Percentiles rank a stretch among this genome's conserved stretches.
phyloP scores from a whole-genome alignment of 2,888 invertebrate species.

The Masnerella sp. region DNA sequence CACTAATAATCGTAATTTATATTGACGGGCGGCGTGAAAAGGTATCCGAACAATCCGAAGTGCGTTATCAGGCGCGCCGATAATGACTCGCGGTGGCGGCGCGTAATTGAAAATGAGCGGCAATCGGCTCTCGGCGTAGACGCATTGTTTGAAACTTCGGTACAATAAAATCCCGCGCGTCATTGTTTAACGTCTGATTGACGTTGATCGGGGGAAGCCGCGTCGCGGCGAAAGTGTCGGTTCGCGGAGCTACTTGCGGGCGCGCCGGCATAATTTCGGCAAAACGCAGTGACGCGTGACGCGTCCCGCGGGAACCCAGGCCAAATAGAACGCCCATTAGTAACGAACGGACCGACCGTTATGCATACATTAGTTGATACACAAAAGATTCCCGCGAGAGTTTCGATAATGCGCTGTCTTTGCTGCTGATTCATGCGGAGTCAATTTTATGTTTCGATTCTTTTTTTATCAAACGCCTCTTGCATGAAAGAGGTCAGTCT shows the following conservation, averaged over 20 bases:
- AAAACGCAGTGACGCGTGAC: conserved; percentile 69
- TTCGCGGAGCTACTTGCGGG: conserved; percentile 45
- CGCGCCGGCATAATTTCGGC: conserved; percentile 46
- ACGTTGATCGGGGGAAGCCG: conserved; percentile 73
- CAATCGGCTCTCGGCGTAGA: conserved; percentile 25
- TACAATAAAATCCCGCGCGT: conserved; percentile 64
- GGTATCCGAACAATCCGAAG: conserved; percentile 45
- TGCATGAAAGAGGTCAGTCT: too few species aligned
- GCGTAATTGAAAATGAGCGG: conserved; percentile 53
- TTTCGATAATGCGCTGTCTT: conserved; percentile 50
- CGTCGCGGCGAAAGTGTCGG: conserved; percentile 58
- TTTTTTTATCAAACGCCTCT: too few species aligned
- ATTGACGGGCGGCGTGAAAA: conserved; percentile 46
- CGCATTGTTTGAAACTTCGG: conserved; percentile 48
- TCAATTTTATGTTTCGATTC: conserved; percentile 52
- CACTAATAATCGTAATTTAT: conserved; percentile 47
- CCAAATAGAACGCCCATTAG: conserved; percentile 75
- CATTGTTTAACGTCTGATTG: conserved; percentile 77
- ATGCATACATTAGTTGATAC: conserved; percentile 55
- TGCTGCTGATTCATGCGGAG: conserved; percentile 52
- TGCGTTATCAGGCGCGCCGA: conserved; percentile 39
- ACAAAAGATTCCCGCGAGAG: conserved; percentile 51
- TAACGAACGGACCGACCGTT: conserved; percentile 67
- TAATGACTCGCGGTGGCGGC: conserved; percentile 39
- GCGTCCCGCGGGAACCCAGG: conserved; percentile 70